Conservation (phyloP, 2,113 vertebrate genomes). For the Albula goreensis region DNA sequence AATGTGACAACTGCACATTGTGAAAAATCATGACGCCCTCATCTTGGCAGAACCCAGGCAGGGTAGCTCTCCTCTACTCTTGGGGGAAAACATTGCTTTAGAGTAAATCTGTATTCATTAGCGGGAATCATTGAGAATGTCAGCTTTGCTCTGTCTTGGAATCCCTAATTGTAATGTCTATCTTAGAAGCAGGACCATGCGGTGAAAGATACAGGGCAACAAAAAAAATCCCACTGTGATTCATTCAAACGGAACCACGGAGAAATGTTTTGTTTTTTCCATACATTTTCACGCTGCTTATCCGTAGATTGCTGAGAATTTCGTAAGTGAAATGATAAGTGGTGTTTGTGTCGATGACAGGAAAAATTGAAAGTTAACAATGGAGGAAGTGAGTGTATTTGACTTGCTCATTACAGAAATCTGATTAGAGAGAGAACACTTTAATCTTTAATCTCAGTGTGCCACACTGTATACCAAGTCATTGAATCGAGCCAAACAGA, state of each 20-base stretch:
- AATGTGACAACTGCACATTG: slow-evolving; percentile 43
- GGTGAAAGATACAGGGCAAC: not conserved
- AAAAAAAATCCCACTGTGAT: not conserved
- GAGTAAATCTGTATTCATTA: slow-evolving; percentile 23
- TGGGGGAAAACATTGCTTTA: not conserved
- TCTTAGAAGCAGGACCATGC: not conserved
- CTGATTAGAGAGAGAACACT: too few relatives aligned
- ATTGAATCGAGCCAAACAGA: too few relatives aligned
- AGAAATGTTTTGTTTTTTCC: not conserved
- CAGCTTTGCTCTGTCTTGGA: not conserved
- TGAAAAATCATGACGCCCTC: slow-evolving; percentile 20
- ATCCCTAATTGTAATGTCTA: slow-evolving; percentile 15
- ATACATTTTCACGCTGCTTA: not conserved
- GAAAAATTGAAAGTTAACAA: too few relatives aligned
- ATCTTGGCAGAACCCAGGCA: not conserved
- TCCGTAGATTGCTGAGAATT: not conserved
- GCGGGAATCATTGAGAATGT: slow-evolving; percentile 12
- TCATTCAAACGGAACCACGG: not conserved
- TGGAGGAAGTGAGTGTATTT: too few relatives aligned
- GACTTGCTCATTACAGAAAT: too few relatives aligned
- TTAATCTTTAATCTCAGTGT: too few relatives aligned
- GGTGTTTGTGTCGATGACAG: too few relatives aligned
- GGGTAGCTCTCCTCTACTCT: slow-evolving; percentile 3
- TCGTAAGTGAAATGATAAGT: too few relatives aligned
- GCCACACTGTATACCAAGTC: too few relatives aligned